phyloP scores from a whole-genome alignment of 2,113 vertebrate species.

The Ammospiza caudacuta region DNA sequence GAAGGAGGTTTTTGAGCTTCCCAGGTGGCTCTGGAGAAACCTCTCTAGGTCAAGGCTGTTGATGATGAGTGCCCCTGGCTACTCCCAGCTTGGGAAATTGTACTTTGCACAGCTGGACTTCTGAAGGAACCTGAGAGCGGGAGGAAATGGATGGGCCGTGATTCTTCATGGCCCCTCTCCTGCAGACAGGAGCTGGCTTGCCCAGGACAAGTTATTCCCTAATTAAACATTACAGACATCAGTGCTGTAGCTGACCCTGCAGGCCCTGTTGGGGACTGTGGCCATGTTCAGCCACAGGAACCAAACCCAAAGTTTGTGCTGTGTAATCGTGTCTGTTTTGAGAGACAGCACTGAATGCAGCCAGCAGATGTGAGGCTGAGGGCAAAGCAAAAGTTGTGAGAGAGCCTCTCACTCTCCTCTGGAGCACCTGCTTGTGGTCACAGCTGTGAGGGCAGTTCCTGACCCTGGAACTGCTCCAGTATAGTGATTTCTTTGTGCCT shows the following conservation, averaged over 20 bases:
- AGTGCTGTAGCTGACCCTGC: not conserved
- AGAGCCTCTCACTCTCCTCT: not conserved
- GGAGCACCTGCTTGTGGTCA: not conserved
- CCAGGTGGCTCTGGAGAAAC: constrained; percentile 33
- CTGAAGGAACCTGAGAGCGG: not conserved
- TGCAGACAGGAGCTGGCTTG: not conserved
- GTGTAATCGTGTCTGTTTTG: not conserved
- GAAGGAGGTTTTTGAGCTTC: not conserved
- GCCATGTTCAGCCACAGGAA: not conserved
- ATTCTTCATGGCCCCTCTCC: not conserved
- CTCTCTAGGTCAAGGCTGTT: not conserved
- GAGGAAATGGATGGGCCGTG: not conserved
- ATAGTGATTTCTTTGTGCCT: not conserved
- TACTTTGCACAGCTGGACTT: not conserved
- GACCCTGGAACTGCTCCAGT: not conserved
- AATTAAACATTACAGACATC: not conserved
- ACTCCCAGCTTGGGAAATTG: not conserved
- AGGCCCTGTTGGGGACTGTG: not conserved
- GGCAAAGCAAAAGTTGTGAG: not conserved
- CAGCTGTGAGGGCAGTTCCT: not conserved
- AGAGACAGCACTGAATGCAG: accelerated
- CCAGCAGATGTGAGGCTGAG: not conserved
- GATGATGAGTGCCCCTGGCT: constrained; percentile 1
- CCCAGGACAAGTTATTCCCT: not conserved
- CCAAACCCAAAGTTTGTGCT: not conserved